Evolutionary conservation across 2,888 invertebrate genomes (phyloP).

Genomic region (Bellardia bayeri): DNA sequence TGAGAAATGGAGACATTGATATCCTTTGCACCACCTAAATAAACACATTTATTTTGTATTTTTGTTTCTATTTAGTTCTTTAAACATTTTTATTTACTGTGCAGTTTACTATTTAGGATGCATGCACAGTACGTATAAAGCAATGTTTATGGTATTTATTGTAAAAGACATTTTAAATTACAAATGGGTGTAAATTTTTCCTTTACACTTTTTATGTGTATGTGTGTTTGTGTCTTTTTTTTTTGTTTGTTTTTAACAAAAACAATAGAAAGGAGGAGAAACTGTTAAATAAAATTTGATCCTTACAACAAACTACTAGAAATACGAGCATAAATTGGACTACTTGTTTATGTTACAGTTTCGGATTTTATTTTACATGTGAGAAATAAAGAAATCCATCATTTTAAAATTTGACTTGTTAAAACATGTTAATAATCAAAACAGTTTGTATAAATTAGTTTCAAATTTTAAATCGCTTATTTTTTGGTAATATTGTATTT

Average conservation of each 20-base stretch:
- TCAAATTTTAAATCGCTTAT: too few relatives aligned
- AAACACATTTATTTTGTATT: constrained; percentile 61
- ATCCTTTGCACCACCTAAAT: constrained; percentile 66
- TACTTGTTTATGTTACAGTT: constrained; percentile 18
- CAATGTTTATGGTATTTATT: constrained; percentile 17
- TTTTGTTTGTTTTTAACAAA: too few relatives aligned
- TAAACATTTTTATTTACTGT: constrained; percentile 28
- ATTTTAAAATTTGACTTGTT: not conserved
- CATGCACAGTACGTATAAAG: not conserved
- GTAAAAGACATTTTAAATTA: constrained; percentile 37
- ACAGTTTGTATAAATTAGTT: not conserved
- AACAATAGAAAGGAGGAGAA: constrained; percentile 55
- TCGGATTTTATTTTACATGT: constrained; percentile 13
- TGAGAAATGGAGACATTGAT: constrained; percentile 67
- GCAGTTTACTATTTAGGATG: not conserved
- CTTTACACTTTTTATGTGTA: constrained; percentile 64
- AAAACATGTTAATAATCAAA: not conserved
- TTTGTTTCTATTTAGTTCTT: constrained; percentile 22
- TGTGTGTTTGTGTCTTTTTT: too few relatives aligned
- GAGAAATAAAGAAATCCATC: not conserved
- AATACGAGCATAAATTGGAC: not conserved
- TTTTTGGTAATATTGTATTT: too few relatives aligned
- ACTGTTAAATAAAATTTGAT: constrained; percentile 48
- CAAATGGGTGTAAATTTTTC: constrained; percentile 53
- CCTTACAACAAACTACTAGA: constrained; percentile 29